Evolutionary conservation across 1,140 invertebrate genomes (phyloP).

Genomic region (Anastrepha obliqua): DNA sequence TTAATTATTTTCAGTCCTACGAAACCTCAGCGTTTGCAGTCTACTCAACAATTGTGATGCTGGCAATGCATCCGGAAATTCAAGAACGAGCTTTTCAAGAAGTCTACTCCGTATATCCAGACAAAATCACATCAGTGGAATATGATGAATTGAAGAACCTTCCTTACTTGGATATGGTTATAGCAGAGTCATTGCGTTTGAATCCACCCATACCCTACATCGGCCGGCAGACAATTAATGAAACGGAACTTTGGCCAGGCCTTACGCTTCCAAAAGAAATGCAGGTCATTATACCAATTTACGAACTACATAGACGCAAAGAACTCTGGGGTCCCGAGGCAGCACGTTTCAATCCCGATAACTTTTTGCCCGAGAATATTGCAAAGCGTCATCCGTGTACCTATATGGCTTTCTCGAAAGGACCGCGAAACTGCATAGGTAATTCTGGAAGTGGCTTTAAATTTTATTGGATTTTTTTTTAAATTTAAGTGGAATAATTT

Average conservation of each 20-base stretch:
- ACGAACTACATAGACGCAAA: slow-evolving; percentile 64
- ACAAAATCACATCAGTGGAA: slow-evolving; percentile 14
- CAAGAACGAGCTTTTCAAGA: slow-evolving; percentile 58
- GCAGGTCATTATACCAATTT: slow-evolving; percentile 56
- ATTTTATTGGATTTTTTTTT: background rate
- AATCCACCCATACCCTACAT: slow-evolving; percentile 58
- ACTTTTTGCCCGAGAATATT: slow-evolving; percentile 75
- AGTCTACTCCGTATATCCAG: slow-evolving; percentile 41
- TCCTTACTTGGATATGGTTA: slow-evolving; percentile 58
- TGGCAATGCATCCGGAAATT: slow-evolving; percentile 59
- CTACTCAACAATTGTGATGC: slow-evolving; percentile 54
- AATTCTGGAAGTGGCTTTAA: background rate
- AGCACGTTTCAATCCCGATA: slow-evolving; percentile 78
- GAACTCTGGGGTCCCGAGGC: slow-evolving; percentile 75
- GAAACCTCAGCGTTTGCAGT: slow-evolving; percentile 54
- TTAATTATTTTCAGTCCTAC: slow-evolving; percentile 29
- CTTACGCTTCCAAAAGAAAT: slow-evolving; percentile 54
- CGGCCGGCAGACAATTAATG: slow-evolving; percentile 38
- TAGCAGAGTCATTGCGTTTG: slow-evolving; percentile 59
- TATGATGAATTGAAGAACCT: slow-evolving; percentile 57
- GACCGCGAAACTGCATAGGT: slow-evolving; percentile 78
- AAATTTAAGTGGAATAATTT: too few relatives aligned
- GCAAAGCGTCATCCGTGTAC: slow-evolving; percentile 71
- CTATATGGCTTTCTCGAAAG: slow-evolving; percentile 78
- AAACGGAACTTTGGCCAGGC: slow-evolving; percentile 2